phyloP scores from a whole-genome alignment of 2,888 invertebrate genomes.

The Nasonia oneida region DNA sequence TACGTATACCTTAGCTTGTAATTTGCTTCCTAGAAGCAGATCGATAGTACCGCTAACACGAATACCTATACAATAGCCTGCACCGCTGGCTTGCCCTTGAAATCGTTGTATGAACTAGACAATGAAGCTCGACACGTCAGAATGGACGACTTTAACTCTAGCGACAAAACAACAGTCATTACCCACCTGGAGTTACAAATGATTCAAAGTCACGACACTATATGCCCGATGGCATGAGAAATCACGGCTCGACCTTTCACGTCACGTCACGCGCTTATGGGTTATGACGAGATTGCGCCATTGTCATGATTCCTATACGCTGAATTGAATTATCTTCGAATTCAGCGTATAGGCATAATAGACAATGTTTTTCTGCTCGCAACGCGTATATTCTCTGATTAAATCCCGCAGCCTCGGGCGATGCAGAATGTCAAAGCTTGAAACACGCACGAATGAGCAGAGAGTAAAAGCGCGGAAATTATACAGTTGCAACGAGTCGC shows the following conservation, averaged over 20 bases:
- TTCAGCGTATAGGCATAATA: too few species aligned
- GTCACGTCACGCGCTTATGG: neutral
- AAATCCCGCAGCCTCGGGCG: neutral
- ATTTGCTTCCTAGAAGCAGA: neutral
- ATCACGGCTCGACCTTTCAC: neutral
- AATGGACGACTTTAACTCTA: neutral
- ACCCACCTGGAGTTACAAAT: neutral
- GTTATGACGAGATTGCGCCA: neutral
- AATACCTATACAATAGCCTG: neutral
- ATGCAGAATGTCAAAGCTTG: neutral
- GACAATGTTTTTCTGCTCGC: too few species aligned
- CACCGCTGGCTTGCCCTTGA: neutral
- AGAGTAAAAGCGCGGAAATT: neutral
- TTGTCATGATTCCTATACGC: neutral
- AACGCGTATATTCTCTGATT: neutral
- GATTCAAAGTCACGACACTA: neutral
- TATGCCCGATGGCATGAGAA: neutral
- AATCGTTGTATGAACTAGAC: constrained; percentile 1
- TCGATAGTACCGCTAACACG: neutral
- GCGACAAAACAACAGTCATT: neutral
- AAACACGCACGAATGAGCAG: neutral
- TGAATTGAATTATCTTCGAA: neutral
- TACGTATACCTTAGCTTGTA: too few species aligned
- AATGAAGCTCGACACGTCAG: neutral
- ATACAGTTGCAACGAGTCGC: neutral